These are phyloP conservation scores for Paramormyrops hopkinsi DNA, from an alignment of 2,797 vertebrate genomes.

Conservation along the genomic window DNA sequence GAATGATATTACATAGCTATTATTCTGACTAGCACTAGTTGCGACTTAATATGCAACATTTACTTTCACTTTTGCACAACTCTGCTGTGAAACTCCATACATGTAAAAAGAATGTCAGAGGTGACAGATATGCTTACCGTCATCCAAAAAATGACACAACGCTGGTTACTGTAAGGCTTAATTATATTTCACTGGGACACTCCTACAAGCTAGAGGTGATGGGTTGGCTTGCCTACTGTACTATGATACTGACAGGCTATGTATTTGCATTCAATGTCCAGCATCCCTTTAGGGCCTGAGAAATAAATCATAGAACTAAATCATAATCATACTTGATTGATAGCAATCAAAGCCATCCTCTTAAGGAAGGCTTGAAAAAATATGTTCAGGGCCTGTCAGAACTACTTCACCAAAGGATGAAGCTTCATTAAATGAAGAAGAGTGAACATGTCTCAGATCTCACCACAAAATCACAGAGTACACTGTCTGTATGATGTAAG, in stretches of 20 bases:
- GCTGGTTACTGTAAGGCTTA: background rate
- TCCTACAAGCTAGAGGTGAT: background rate
- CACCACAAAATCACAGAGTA: background rate
- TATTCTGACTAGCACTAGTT: background rate
- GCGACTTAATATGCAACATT: background rate
- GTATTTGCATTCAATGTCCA: background rate
- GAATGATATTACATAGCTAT: background rate
- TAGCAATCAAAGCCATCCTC: slow-evolving; percentile 16
- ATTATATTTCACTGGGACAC: background rate
- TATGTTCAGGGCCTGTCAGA: background rate
- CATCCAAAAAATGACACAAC: background rate
- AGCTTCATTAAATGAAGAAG: background rate
- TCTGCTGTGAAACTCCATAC: background rate
- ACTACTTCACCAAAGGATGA: background rate
- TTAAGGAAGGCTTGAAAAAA: slow-evolving; percentile 14
- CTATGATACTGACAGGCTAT: background rate
- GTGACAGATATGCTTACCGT: background rate
- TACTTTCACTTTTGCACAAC: background rate
- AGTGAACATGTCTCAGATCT: background rate
- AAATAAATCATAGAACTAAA: background rate
- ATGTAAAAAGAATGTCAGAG: background rate
- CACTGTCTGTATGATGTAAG: background rate
- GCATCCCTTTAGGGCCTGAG: background rate
- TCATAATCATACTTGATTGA: background rate
- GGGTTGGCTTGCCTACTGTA: background rate